Base-by-base conservation (phyloP, 2,888 invertebrate species). In the Germaria angustata region DNA sequence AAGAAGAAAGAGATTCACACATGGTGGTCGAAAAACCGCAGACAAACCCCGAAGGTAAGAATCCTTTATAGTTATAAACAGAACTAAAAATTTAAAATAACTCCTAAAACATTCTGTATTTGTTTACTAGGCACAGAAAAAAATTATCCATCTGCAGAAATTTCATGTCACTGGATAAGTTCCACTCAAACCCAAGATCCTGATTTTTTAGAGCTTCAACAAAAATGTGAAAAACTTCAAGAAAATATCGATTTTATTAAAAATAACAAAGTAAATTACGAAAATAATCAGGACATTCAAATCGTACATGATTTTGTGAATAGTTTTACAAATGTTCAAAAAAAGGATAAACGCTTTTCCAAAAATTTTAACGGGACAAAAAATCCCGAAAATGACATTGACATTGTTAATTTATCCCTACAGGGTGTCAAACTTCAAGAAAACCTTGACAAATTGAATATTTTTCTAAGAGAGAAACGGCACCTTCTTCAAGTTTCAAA, bases 161-260 rank as follows among this genome's bases (percentile, higher is more conserved):
- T 13, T 39, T 9, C 0, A 41, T 34, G 24, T n/a, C 44, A 1
- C 0, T 7, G 20, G 8, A 24, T 24, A 17, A 44, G 11, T 32
- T 46, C 22, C 13, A 2, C 4, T 13, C 68, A 13, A n/a, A 13
- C 1, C 6, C 34, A 28, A 0, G 46, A 71, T n/a, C 22, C 7
- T 7, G 79, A 82, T 46, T 79, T 79, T 3, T 0, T 71, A 11
- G 32, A 71, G 11, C 65, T 82, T 13, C 69, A 51, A 44, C 20
- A 20, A 34, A 57, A 82, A 53, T 79, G 69, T 24, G 28, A 63
- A 46, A 41, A 13, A 8, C 61, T 78, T n/a, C 75, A 75, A 53
- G 28, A 41, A 11, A 75, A 41, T 53, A 15, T 82, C 15, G 82
- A 82, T 73, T 51, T 34, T 28, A n/a, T 73, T 1, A 65, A 32